Evolutionary conservation across 2,113 vertebrate species (phyloP), one percentile per base, ranked within the genome.

Genomic region (Aplodontia rufa): DNA sequence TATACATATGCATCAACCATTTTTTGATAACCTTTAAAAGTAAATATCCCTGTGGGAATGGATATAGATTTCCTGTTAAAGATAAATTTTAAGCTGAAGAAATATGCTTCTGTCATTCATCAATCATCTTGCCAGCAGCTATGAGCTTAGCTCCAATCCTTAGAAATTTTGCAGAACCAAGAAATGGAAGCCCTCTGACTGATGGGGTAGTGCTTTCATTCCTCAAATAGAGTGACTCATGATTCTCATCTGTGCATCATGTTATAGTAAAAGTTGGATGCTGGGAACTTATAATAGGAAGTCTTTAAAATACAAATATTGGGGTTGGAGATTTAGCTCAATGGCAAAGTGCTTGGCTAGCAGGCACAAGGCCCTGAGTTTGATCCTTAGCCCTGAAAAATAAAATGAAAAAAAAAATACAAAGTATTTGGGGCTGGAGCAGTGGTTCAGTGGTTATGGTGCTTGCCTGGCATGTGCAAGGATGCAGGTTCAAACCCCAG

Each of bases 111-210:
- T 62, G 4, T 45, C 47, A 98, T 86, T 98, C 28, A 97, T 74
- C 68, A 94, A 55, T 96, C 92, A 96, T 47, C 81, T 97, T 97
- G 92, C 93, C 90, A 96, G 69, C 30, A 97, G 68, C 84, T 93
- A 90, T 93, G 74, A 95, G n/a, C 37, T 98, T 95, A 95, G 9
- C 83, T 97, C n/a, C 76, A 97, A 72, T 71, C 35, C 90, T 80
- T 94, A 97, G 90, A 95, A 79, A 96, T 97, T 98, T 98, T 96
- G 92, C 49, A 83, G 76, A 93, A 95, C 30, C 60, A 96, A 93
- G 86, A 32, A 87, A 26, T 28, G 3, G 96, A 88, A 88, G 66
- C 24, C 40, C 89, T 72, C 76, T 87, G 91, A 45, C 7, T 93
- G 91, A 89, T 95, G 12, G 9, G 2, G 20, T 17, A 2, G 60